A percentile compares a stretch with the other conserved stretches of the same genome.
These are phyloP conservation scores for Drosophila cognata DNA, from an alignment of 2,888 invertebrate genomes.

Conservation along the genomic window DNA sequence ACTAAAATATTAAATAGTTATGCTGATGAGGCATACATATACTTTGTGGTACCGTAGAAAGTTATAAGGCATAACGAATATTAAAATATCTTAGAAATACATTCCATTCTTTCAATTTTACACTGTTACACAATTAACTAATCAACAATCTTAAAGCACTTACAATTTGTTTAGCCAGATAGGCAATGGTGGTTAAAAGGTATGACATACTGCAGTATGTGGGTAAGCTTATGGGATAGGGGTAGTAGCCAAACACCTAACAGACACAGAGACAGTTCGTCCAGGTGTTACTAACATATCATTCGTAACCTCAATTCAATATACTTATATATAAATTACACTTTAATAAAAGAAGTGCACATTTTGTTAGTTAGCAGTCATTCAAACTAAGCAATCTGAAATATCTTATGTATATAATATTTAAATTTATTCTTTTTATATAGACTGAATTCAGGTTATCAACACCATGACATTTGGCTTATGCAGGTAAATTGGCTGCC, in stretches of 20 bases:
- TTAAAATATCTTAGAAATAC: neutral
- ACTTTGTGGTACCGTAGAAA: neutral
- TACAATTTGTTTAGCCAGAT: neutral
- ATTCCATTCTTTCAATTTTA: neutral
- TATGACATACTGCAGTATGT: neutral
- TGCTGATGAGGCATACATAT: neutral
- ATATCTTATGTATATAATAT: neutral
- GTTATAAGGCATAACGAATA: neutral
- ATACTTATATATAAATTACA: neutral
- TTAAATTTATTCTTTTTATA: neutral
- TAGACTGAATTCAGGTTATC: neutral
- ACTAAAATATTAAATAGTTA: neutral
- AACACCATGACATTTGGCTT: neutral
- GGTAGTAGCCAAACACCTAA: neutral
- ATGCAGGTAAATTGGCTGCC: neutral
- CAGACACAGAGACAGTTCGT: accelerated
- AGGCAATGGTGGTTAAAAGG: neutral
- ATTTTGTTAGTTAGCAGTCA: neutral
- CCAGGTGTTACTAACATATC: neutral
- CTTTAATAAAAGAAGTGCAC: neutral
- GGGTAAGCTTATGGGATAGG: neutral
- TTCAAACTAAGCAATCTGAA: neutral
- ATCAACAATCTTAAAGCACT: neutral
- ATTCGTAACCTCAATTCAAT: neutral
- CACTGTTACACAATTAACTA: neutral